phyloP scores from a whole-genome alignment of 2,888 invertebrate genomes.

The Amphimallon solstitiale region DNA sequence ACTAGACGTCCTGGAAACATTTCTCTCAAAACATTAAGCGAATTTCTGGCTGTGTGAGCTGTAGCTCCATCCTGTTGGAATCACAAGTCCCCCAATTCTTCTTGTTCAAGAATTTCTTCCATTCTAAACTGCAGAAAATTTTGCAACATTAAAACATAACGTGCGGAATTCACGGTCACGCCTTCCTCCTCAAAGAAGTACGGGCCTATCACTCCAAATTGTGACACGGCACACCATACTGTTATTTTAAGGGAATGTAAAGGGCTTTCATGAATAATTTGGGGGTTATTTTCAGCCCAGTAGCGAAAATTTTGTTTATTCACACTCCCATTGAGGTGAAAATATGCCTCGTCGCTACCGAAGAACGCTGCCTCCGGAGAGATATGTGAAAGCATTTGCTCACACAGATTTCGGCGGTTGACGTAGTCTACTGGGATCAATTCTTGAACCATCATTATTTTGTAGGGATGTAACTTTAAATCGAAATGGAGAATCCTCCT shows the following conservation, averaged over 20 bases:
- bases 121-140: conserved; percentile 1
- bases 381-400: too few relatives aligned
- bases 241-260: too few relatives aligned
- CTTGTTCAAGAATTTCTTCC: conserved; percentile 7
- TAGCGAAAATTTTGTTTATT: too few relatives aligned
- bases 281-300: too few relatives aligned
- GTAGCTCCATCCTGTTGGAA: neutral
- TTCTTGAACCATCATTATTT: too few relatives aligned
- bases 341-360: neutral
- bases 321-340: neutral
- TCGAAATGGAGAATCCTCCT: conserved; percentile 14
- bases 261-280: too few relatives aligned
- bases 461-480: conserved; percentile 14
- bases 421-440: too few relatives aligned
- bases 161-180: conserved; percentile 5
- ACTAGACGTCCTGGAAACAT: conserved; percentile 5
- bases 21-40: neutral
- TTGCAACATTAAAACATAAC: conserved; percentile 6
- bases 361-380: neutral
- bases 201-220: conserved; percentile 1
- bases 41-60: neutral
- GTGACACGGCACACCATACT: too few relatives aligned
- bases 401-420: too few relatives aligned
- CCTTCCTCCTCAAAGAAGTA: conserved; percentile 11
- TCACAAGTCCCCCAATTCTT: neutral